A percentile compares a stretch with the other conserved stretches of the same genome.
phyloP scores from a whole-genome alignment of 2,113 vertebrate species.

The Rissa tridactyla region DNA sequence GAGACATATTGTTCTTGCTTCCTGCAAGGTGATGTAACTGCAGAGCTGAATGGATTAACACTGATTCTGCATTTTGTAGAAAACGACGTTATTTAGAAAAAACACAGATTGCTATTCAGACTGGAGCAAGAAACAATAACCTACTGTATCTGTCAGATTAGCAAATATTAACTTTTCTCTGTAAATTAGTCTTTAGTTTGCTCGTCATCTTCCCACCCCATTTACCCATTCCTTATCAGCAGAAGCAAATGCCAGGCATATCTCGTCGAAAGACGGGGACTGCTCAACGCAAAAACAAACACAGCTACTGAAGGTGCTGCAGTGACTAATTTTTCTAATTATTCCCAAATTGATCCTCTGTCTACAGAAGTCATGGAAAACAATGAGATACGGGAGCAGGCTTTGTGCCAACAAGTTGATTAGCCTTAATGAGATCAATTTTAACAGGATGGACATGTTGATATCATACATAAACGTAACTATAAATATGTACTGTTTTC shows the following conservation, averaged over 20 bases:
- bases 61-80: conserved; percentile 16
- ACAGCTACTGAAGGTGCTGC: background rate
- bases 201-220: conserved; percentile 22
- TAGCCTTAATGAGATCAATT: background rate
- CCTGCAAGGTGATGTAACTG: conserved; percentile 46
- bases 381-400: background rate
- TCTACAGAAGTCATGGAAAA: background rate
- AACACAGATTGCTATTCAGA: background rate
- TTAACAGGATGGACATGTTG: background rate
- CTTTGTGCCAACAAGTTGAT: background rate
- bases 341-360: background rate
- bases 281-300: background rate
- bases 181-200: conserved; percentile 24
- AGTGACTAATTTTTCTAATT: conserved; percentile 32
- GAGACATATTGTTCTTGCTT: conserved; percentile 59
- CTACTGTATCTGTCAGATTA: conserved; percentile 20
- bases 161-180: conserved; percentile 59
- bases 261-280: background rate
- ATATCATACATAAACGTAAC: background rate
- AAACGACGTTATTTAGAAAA: conserved; percentile 33
- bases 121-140: conserved; percentile 11
- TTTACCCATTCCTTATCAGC: conserved; percentile 47
- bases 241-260: conserved; percentile 39
- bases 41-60: conserved; percentile 13
- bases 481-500: background rate